phyloP scores from a whole-genome alignment of 2,113 vertebrate genomes.

The Cynocephalus volans region DNA sequence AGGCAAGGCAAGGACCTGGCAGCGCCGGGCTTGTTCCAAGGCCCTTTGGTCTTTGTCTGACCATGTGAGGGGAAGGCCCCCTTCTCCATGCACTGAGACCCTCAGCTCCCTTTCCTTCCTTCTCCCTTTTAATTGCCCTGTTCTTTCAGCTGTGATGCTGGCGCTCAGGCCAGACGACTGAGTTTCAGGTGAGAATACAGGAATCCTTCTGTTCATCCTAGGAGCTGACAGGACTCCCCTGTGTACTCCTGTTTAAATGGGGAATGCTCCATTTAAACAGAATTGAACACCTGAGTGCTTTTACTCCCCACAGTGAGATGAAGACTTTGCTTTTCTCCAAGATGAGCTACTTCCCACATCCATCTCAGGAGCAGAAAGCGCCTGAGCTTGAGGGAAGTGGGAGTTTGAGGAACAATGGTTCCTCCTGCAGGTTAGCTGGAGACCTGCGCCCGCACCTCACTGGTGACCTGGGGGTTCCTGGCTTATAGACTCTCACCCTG shows the following conservation, averaged over 20 bases:
- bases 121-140: neutral
- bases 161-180: neutral
- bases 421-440: no score
- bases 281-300: neutral
- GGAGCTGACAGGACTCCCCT: neutral
- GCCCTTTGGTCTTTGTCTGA: neutral
- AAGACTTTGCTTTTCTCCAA: neutral
- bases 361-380: neutral
- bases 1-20: neutral
- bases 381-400: neutral
- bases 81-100: neutral
- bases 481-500: neutral
- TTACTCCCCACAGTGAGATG: no score
- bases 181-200: neutral
- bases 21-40: neutral
- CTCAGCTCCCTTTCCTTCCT: neutral
- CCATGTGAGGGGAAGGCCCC: no score
- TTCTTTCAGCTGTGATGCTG: neutral
- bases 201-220: neutral
- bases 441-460: neutral
- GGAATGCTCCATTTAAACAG: no score
- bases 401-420: neutral
- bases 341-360: no score
- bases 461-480: neutral
- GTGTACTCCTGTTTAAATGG: no score